These are phyloP conservation scores for Aythya baeri DNA, from an alignment of 2,113 vertebrate genomes.

Conservation along the genomic window DNA sequence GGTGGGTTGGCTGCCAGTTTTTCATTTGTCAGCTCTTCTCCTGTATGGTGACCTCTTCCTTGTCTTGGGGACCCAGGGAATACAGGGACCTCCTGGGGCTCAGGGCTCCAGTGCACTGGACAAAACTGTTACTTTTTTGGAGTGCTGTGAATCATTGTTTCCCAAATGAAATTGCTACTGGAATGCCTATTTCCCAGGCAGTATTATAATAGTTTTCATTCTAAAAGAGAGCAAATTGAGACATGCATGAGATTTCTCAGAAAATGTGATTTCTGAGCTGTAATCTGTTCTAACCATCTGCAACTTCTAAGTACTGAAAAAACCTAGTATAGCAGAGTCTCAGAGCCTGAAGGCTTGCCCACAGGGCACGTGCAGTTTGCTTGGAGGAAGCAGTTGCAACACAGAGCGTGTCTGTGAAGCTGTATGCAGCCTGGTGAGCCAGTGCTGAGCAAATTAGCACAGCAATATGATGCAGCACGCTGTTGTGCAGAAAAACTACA, in stretches of 20 bases:
- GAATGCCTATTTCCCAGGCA: not conserved
- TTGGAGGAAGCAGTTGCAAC: not conserved
- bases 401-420: not conserved
- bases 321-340: not conserved
- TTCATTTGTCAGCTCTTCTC: not conserved
- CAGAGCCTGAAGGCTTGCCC: not conserved
- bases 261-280: not conserved
- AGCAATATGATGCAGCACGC: not conserved
- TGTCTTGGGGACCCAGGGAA: not conserved
- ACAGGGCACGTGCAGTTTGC: not conserved
- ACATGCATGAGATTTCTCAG: not conserved
- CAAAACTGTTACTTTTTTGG: not conserved
- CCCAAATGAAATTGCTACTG: not conserved
- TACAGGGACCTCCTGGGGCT: not conserved
- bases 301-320: not conserved
- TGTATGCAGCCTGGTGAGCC: not conserved
- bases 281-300: not conserved
- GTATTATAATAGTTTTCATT: not conserved
- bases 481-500: not conserved
- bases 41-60: not conserved
- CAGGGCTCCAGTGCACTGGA: not conserved
- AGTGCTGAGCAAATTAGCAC: not conserved
- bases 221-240: not conserved
- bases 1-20: not conserved
- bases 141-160: not conserved